Evolutionary conservation across 2,888 invertebrate genomes (phyloP), one percentile per base, ranked within the genome.

Genomic region (Dasypogon diadema): DNA sequence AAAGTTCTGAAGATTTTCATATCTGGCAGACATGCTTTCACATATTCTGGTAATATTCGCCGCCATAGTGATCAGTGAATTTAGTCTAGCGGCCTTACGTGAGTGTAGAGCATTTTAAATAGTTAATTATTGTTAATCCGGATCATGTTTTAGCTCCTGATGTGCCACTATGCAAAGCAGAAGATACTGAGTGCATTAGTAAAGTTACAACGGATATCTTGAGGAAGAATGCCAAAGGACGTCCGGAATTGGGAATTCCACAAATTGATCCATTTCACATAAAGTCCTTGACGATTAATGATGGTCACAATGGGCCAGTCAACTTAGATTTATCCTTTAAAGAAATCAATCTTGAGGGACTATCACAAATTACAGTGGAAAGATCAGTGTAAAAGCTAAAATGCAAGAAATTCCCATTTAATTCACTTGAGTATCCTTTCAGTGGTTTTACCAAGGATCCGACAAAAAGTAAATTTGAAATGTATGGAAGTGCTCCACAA

Each of bases 361-460:
- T 78, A n/a, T 77, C 77, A n/a, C 37, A 6, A 21, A 10, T 70
- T 2, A 60, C 8, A 6, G 34, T 78, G 14, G 58, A 78, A 21
- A 58, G 70, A 18, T 63, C 60, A 26, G 75, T 78, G 79, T 79
- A 77, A 77, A 77, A 63, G 1, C n/a, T 18, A 6, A n/a, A 4
- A 22, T 54, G n/a, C n/a, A n/a, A n/a, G n/a, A n/a, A n/a, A n/a
- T n/a, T n/a, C n/a, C n/a, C n/a, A n/a, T n/a, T n/a, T n/a, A n/a
- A n/a, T n/a, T n/a, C n/a, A n/a, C n/a, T 8, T n/a, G 21, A 14
- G 24, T 14, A 18, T 2, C 46, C 16, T 74, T 76, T 48, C 55
- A 79, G 78, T n/a, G 84, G 84, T 16, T 83, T 83, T 12, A 80
- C 79, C 26, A 80, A 78, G 42, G 80, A 82, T 48, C 77, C 80